Evolutionary conservation across 1,140 invertebrate species (phyloP).

Genomic region (Zaprionus capensis): DNA sequence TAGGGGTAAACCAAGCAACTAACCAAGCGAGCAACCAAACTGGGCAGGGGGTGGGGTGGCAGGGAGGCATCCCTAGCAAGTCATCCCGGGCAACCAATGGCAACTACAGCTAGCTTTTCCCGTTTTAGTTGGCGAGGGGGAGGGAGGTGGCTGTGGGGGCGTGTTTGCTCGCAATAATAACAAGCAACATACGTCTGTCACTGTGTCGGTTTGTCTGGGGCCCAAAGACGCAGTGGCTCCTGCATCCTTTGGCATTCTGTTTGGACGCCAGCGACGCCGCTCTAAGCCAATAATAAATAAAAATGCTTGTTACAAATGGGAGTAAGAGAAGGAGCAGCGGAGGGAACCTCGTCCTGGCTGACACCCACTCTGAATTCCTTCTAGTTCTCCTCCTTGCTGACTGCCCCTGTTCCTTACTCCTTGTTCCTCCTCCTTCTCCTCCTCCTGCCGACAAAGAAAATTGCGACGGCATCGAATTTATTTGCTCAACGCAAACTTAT

Average conservation of each 20-base stretch:
- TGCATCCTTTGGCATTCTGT: slow-evolving; percentile 59
- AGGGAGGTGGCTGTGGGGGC: background rate
- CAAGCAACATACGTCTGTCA: slow-evolving; percentile 65
- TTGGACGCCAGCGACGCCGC: slow-evolving; percentile 30
- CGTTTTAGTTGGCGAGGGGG: slow-evolving; percentile 4
- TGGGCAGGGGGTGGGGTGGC: slow-evolving; percentile 28
- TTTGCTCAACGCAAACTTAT: slow-evolving; percentile 69
- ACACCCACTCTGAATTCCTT: background rate
- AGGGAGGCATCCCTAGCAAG: slow-evolving; percentile 23
- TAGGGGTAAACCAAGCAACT: slow-evolving; percentile 25
- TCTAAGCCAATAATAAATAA: slow-evolving; percentile 83
- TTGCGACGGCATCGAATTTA: slow-evolving; percentile 73
- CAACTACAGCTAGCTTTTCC: slow-evolving; percentile 41
- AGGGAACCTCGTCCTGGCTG: background rate
- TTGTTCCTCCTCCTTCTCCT: background rate
- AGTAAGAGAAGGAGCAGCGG: background rate
- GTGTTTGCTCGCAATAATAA: slow-evolving; percentile 67
- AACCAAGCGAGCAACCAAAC: slow-evolving; percentile 6
- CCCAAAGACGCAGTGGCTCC: slow-evolving; percentile 49
- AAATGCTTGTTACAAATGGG: slow-evolving; percentile 67
- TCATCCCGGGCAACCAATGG: slow-evolving; percentile 27
- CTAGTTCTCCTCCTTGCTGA: no score
- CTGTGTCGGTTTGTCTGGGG: slow-evolving; percentile 43
- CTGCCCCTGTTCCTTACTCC: background rate
- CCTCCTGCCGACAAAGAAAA: slow-evolving; percentile 48